Conservation (phyloP, 2,797 vertebrate species). For the Phrynocephalus vlangalii region DNA sequence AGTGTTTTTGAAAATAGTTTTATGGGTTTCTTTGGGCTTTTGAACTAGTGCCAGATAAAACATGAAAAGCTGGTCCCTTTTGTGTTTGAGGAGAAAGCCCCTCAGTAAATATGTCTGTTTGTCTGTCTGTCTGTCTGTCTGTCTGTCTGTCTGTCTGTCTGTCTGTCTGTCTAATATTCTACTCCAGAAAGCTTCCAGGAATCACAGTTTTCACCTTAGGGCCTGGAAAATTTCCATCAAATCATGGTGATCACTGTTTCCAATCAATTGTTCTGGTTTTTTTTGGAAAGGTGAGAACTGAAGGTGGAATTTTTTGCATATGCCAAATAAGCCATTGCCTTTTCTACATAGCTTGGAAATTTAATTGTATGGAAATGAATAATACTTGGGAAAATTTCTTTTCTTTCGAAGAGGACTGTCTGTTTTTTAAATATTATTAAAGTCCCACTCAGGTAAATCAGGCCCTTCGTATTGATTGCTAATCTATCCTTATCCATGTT, state of each 20-base stretch:
- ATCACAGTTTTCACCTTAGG: too few relatives aligned
- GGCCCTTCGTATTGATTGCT: neutral
- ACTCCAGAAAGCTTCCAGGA: neutral
- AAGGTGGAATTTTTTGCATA: neutral
- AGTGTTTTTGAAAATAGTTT: too few relatives aligned
- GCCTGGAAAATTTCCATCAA: too few relatives aligned
- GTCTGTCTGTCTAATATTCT: too few relatives aligned
- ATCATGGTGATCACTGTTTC: neutral
- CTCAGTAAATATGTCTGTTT: too few relatives aligned
- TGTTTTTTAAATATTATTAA: neutral
- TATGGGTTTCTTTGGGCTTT: too few relatives aligned
- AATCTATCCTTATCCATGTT: neutral
- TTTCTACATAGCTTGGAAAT: neutral
- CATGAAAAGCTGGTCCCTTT: too few relatives aligned
- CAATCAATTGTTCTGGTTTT: neutral
- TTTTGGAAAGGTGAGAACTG: neutral
- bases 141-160: too few relatives aligned
- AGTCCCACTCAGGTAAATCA: neutral
- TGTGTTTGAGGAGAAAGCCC: too few relatives aligned
- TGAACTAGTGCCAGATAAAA: too few relatives aligned
- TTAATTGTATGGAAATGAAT: neutral
- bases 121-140: too few relatives aligned
- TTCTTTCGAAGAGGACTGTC: neutral
- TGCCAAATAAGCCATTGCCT: neutral
- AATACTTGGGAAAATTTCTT: neutral